Evolutionary conservation across 2,888 invertebrate species (phyloP).

Genomic region (Chelonus formosanus): DNA sequence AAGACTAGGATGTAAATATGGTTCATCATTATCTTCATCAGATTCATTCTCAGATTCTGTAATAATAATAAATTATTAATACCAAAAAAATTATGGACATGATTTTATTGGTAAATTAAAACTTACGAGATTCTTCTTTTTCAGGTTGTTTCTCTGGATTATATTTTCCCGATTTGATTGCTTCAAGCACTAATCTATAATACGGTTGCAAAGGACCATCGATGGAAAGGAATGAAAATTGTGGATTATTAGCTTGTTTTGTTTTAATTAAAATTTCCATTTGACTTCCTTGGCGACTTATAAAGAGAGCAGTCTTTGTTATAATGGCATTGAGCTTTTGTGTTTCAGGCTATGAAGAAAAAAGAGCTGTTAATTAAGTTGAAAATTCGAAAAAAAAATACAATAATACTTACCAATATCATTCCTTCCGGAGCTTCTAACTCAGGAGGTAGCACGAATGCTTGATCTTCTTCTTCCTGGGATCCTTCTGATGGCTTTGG

Average conservation of each 20-base stretch:
- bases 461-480: conserved; percentile 74
- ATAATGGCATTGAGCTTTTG: conserved; percentile 92
- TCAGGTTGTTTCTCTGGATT: conserved; percentile 64
- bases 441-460: conserved; percentile 77
- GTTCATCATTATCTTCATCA: conserved; percentile 69
- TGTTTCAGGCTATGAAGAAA: conserved; percentile 78
- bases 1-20: conserved; percentile 88
- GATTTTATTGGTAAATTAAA: conserved; percentile 41
- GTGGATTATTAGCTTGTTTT: conserved; percentile 91
- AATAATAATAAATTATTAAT: conserved; percentile 18
- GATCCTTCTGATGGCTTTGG: conserved; percentile 64
- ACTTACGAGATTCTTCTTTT: conserved; percentile 63
- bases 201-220: conserved; percentile 86
- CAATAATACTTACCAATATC: conserved; percentile 68
- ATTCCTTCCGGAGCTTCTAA: conserved; percentile 82
- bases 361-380: conserved; percentile 26
- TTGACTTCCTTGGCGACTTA: conserved; percentile 90
- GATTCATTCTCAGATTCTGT: conserved; percentile 64
- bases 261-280: conserved; percentile 99
- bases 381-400: too few relatives aligned
- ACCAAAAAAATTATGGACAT: neutral
- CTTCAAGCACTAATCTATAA: conserved; percentile 80
- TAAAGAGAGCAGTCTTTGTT: conserved; percentile 91
- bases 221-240: conserved; percentile 92
- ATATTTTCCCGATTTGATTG: conserved; percentile 76